These are phyloP conservation scores for Leptinotarsa texana DNA, from an alignment of 1,140 invertebrate species.

Conservation along the genomic window DNA sequence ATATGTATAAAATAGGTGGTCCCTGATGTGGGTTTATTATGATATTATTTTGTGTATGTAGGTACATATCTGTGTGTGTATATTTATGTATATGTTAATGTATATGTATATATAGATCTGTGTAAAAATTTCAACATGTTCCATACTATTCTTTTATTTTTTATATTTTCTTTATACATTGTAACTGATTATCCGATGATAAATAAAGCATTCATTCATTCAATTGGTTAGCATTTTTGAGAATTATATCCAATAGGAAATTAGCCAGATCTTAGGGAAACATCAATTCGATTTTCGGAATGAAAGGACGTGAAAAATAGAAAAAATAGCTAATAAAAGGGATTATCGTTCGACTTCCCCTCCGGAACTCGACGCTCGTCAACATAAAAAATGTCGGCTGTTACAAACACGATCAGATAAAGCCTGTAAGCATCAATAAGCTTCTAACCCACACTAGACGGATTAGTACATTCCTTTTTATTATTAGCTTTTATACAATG, in stretches of 20 bases:
- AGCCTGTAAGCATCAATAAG: conserved; percentile 8
- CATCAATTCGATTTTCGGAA: not conserved
- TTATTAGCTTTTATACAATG: not conserved
- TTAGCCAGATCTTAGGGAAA: not conserved
- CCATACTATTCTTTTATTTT: no score
- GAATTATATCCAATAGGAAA: not conserved
- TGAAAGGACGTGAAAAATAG: not conserved
- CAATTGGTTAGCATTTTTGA: no score
- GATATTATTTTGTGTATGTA: no score
- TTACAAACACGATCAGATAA: conserved; percentile 8
- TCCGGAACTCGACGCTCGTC: not conserved
- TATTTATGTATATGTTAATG: no score
- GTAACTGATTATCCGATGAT: no score
- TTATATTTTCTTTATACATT: no score
- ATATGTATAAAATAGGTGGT: no score
- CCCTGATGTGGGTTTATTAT: no score
- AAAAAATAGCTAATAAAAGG: conserved; percentile 1
- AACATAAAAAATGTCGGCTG: conserved; percentile 6
- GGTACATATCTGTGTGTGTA: no score
- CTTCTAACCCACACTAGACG: not conserved
- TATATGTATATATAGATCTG: no score
- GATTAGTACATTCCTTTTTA: conserved; percentile 6
- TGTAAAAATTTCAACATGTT: no score
- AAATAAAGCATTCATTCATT: no score
- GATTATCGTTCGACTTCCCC: conserved; percentile 6